A percentile compares a stretch with the other conserved stretches of the same genome.
Evolutionary conservation across 2,113 vertebrate genomes (phyloP).

Genomic region (Aegotheles bennettii): DNA sequence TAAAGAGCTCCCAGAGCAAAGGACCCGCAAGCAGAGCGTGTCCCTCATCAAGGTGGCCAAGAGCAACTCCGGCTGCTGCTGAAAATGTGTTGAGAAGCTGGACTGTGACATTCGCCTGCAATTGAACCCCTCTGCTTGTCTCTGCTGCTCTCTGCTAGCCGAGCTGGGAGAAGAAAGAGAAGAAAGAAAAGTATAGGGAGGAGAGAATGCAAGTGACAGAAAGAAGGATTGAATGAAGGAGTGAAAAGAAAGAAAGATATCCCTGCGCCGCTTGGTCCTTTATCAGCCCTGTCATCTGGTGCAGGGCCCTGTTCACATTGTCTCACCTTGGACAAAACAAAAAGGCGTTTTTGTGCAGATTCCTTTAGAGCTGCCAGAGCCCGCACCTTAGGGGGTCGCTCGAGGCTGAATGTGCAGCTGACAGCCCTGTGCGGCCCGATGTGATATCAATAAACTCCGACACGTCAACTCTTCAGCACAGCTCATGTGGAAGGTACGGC

Average conservation of each 20-base stretch:
- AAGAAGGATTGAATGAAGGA: slow-evolving; percentile 59
- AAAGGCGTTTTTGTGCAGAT: slow-evolving; percentile 73
- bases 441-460: slow-evolving; percentile 90
- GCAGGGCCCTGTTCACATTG: slow-evolving; percentile 53
- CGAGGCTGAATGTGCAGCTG: slow-evolving; percentile 85
- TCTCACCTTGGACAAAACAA: slow-evolving; percentile 85
- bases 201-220: slow-evolving; percentile 53
- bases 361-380: slow-evolving; percentile 76
- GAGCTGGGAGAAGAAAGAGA: slow-evolving; percentile 4
- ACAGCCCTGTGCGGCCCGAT: slow-evolving; percentile 82
- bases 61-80: not conserved
- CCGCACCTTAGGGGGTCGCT: slow-evolving; percentile 89
- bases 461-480: slow-evolving; percentile 86
- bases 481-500: slow-evolving; percentile 76
- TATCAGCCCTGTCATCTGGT: slow-evolving; percentile 70
- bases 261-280: slow-evolving; percentile 55
- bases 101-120: slow-evolving; percentile 25
- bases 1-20: not conserved
- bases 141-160: not conserved
- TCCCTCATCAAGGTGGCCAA: not conserved
- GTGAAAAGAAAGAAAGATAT: slow-evolving; percentile 65
- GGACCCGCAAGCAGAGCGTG: not conserved
- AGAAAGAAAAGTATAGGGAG: slow-evolving; percentile 29
- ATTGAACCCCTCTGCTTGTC: slow-evolving; percentile 16
- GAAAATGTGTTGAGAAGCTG: not conserved